Evolutionary conservation across 2,113 vertebrate species (phyloP), one percentile per base, ranked within the genome.

Genomic region (Microcebus tavaratra): DNA sequence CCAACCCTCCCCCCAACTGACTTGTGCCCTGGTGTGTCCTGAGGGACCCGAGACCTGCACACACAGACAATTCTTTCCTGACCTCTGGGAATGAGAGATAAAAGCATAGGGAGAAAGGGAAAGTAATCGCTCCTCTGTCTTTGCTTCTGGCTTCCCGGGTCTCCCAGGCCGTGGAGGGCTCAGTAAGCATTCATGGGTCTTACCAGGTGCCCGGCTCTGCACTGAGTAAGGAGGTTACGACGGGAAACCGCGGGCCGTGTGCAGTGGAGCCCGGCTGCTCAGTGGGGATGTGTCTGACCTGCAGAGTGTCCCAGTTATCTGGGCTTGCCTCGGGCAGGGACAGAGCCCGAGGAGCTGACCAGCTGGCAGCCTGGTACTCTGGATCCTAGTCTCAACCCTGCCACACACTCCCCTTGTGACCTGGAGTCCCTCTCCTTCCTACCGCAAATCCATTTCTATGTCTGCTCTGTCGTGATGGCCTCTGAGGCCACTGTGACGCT

Each of bases 1-100:
- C 10, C 34, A 48, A 4, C 2, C 34, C n/a, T 68, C 5, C 25
- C 34, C 7, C 21, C n/a, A 39, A 6, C 27, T 25, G 8, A 36
- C 6, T 72, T 88, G 45, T 12, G 50, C 11, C 9, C 45, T 73
- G 45, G 53, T 78, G 91, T 93, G 55, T 82, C 65, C 83, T 55
- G 39, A 78, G 48, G n/a, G 4, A 31, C 59, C 34, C 3, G 2
- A 48, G 79, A 86, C 45, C 79, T 83, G 20, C 6, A 73, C 45
- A 67, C 68, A 67, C 36, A 81, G 25, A 20, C 61, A 14, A 50
- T 90, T 79, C 76, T 92, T 70, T 93, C 67, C 45, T 65, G 20
- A 39, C 42, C 42, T 72, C 78, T 86, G 61, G 39, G 31, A 92
- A 75, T 2, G 57, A 8, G 20, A 87, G 57, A 8, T 7, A 68